These are phyloP conservation scores for Nilaparvata lugens DNA, from an alignment of 1,140 invertebrate species.

Conservation along the genomic window DNA sequence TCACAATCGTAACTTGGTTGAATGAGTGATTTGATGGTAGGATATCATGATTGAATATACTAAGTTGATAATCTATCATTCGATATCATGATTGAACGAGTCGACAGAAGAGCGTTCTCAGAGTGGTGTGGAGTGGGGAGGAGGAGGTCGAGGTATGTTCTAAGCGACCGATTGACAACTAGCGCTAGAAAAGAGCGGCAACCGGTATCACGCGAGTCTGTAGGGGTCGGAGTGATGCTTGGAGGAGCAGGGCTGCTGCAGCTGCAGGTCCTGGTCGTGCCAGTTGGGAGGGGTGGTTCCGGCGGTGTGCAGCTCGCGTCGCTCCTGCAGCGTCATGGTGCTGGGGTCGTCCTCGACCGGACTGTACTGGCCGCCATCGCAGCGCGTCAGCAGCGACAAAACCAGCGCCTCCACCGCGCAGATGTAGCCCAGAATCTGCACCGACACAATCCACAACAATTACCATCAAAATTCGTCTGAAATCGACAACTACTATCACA, in stretches of 20 bases:
- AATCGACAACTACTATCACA: conserved; percentile 17
- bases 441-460: no score
- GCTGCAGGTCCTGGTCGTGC: conserved; percentile 34
- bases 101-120: not conserved
- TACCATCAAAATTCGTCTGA: no score
- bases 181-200: not conserved
- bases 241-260: conserved; percentile 48
- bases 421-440: conserved; percentile 40
- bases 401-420: conserved; percentile 40
- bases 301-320: conserved; percentile 19
- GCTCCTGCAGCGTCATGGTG: conserved; percentile 38
- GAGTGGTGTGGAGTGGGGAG: not conserved
- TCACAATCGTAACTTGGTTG: no score
- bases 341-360: conserved; percentile 39
- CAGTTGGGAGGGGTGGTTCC: conserved; percentile 23
- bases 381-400: conserved; percentile 37
- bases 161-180: not conserved
- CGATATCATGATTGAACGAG: not conserved
- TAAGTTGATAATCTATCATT: no score
- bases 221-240: conserved; percentile 45
- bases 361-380: conserved; percentile 37
- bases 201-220: conserved; percentile 32
- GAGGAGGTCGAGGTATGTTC: not conserved
- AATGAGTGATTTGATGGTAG: no score
- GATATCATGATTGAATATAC: no score